A percentile compares a stretch with the other conserved stretches of the same genome.
Conservation (phyloP, 1,140 invertebrate genomes). For the Leguminivora glycinivorella region DNA sequence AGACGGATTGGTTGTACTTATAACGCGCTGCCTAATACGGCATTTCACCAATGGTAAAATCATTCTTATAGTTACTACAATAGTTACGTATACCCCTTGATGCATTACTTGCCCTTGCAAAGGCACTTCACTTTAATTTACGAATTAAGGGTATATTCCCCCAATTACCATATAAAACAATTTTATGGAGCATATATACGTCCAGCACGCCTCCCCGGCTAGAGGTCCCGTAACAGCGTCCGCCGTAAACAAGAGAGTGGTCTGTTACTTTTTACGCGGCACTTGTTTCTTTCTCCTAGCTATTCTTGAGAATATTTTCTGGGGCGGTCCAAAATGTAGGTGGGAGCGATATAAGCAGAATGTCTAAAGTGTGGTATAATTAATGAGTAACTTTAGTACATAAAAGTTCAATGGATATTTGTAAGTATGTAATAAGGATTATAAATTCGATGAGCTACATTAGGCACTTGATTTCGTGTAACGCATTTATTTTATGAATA, state of each 20-base stretch:
- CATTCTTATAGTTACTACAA: too few species aligned
- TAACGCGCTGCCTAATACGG: too few species aligned
- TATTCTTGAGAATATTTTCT: slow-evolving; percentile 50
- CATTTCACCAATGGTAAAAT: too few species aligned
- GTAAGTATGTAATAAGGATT: too few species aligned
- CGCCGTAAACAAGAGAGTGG: slow-evolving; percentile 50
- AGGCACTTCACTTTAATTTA: background rate
- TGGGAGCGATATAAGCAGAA: background rate
- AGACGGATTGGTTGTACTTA: too few species aligned
- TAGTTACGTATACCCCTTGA: too few species aligned
- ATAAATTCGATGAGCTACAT: too few species aligned
- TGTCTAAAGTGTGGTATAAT: background rate
- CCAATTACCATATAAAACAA: slow-evolving; percentile 5
- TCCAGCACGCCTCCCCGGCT: slow-evolving; percentile 25
- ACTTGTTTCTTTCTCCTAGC: slow-evolving; percentile 49
- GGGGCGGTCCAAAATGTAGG: background rate
- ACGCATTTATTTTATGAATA: too few species aligned
- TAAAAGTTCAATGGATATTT: too few species aligned
- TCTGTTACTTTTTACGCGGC: slow-evolving; percentile 54
- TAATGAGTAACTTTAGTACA: too few species aligned
- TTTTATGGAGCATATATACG: slow-evolving; percentile 22
- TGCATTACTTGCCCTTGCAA: too few species aligned
- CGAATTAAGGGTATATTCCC: background rate
- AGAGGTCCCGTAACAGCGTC: slow-evolving; percentile 38
- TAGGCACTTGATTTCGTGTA: too few species aligned